phyloP scores from a whole-genome alignment of 2,797 vertebrate genomes.

The Hephaestus fuliginosus region DNA sequence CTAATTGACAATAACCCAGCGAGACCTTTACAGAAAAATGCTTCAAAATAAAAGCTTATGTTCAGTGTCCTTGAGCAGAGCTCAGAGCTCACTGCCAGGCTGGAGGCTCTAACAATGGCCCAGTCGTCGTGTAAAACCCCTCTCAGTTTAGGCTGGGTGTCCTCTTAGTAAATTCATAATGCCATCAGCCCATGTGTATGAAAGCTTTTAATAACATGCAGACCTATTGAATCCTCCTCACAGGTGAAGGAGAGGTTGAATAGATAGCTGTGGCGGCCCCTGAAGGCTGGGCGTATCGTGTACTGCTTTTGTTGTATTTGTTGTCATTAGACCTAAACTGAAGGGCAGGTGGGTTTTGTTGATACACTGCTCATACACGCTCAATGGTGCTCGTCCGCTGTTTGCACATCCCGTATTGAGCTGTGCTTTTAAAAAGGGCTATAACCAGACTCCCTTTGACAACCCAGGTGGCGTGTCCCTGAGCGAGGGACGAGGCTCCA shows the following conservation, averaged over 20 bases:
- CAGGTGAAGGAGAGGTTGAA: constrained; percentile 77
- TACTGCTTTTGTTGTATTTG: constrained; percentile 77
- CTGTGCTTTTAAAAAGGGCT: constrained; percentile 33
- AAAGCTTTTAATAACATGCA: constrained; percentile 75
- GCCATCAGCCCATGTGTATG: constrained; percentile 44
- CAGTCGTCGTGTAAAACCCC: constrained; percentile 33
- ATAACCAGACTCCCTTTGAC: constrained; percentile 50
- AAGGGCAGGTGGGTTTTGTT: constrained; percentile 84
- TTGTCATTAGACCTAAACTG: constrained; percentile 78
- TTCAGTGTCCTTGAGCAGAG: constrained; percentile 26
- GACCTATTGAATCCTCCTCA: constrained; percentile 64
- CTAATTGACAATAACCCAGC: not conserved
- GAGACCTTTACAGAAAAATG: constrained; percentile 1
- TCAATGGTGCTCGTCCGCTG: constrained; percentile 71
- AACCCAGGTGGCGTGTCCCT: constrained; percentile 55
- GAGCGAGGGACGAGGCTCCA: constrained; percentile 16
- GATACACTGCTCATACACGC: constrained; percentile 64
- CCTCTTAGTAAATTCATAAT: constrained; percentile 58
- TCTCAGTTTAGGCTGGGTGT: constrained; percentile 11
- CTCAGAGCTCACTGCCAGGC: constrained; percentile 17
- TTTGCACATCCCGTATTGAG: constrained; percentile 69
- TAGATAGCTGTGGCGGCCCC: constrained; percentile 60
- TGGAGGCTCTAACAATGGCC: constrained; percentile 43
- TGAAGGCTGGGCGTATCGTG: constrained; percentile 68
- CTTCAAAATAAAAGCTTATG: constrained; percentile 1